phyloP scores from a whole-genome alignment of 2,113 vertebrate species.

The Ictidomys tridecemlineatus region DNA sequence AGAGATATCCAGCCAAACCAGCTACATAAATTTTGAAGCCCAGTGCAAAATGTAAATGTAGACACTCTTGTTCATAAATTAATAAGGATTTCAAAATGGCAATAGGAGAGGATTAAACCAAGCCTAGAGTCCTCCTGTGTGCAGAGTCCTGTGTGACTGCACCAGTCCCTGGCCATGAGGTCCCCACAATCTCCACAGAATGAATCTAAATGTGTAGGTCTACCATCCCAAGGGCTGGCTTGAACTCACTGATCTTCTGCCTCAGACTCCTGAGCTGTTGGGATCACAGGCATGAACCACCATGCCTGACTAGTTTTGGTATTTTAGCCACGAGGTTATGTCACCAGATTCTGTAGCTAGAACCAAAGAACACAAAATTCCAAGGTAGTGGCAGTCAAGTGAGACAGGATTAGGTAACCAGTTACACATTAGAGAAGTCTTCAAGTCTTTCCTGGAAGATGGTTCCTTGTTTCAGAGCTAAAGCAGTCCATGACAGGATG shows the following conservation, averaged over 20 bases:
- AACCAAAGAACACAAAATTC: not conserved
- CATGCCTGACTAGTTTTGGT: not conserved
- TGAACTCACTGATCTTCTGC: too few relatives aligned
- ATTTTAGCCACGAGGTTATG: not conserved
- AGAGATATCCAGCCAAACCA: not conserved
- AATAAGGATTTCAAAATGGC: conserved; percentile 7
- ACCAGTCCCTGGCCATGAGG: not conserved
- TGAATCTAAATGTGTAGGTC: not conserved
- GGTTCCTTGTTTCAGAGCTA: not conserved
- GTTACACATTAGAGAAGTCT: not conserved
- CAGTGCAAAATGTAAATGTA: not conserved
- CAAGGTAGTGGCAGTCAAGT: not conserved
- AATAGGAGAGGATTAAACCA: conserved; percentile 21
- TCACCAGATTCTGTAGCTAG: not conserved
- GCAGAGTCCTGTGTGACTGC: not conserved
- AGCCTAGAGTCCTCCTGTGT: not conserved
- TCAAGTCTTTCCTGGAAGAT: not conserved
- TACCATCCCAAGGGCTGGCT: too few relatives aligned
- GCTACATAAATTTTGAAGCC: not conserved
- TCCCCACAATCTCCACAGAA: not conserved
- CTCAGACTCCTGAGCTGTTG: too few relatives aligned
- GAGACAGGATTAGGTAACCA: not conserved
- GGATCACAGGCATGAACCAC: too few relatives aligned
- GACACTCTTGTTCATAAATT: not conserved
- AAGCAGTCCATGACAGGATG: not conserved